Conservation (phyloP, 1,140 invertebrate species). For the Macrobrachium nipponense region DNA sequence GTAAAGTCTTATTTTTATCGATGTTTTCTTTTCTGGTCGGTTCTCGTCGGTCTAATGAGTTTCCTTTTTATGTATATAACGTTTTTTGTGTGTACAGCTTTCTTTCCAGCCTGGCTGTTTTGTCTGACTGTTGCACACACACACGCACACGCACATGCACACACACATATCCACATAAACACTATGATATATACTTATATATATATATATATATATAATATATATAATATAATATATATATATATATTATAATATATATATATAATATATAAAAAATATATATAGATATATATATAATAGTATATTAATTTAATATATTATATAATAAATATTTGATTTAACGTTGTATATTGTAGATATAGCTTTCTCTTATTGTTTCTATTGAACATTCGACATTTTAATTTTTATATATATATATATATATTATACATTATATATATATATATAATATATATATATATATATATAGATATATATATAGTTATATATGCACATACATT, state of each 20-base stretch:
- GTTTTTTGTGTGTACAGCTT: no score
- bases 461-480: slow-evolving; percentile 19
- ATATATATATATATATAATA: slow-evolving; percentile 25
- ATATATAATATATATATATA: slow-evolving; percentile 22
- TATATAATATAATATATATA: slow-evolving; percentile 32
- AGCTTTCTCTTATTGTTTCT: no score
- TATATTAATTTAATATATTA: no score
- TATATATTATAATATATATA: slow-evolving; percentile 28
- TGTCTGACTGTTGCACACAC: no score
- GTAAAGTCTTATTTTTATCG: not conserved
- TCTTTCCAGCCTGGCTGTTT: no score
- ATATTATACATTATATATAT: slow-evolving; percentile 30
- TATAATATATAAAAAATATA: slow-evolving; percentile 11
- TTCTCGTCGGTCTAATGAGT: not conserved
- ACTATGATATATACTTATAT: not conserved
- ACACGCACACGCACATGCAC: not conserved
- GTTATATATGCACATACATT: no score
- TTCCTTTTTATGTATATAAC: not conserved
- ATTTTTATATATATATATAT: slow-evolving; percentile 26
- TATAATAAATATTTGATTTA: no score
- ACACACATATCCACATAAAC: not conserved
- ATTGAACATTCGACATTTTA: no score
- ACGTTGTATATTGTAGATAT: no score
- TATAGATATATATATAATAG: slow-evolving; percentile 23
- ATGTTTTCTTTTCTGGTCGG: not conserved